Conservation (phyloP, 2,888 invertebrate species). For the Heliconius charithonia region DNA sequence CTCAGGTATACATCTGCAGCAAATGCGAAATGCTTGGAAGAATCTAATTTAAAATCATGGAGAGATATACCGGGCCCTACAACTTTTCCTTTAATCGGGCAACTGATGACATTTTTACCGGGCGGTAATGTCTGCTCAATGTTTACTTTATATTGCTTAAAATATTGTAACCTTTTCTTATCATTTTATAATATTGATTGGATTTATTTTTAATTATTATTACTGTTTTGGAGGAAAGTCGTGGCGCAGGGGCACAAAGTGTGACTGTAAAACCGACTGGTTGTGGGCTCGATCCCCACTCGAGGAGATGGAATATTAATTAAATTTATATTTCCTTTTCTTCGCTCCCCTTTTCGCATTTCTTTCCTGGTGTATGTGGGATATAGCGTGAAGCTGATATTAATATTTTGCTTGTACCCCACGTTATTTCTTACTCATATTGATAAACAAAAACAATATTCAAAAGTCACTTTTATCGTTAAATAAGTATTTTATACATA, state of each 20-base stretch:
- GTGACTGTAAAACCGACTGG: no score
- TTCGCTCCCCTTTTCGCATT: no score
- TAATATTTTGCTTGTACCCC: not conserved
- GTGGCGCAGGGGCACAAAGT: no score
- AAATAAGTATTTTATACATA: not conserved
- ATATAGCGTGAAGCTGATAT: no score
- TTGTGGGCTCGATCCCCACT: no score
- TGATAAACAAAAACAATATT: not conserved
- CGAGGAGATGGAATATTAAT: no score
- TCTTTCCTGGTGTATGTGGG: no score
- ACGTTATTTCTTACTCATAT: no score
- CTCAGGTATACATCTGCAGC: slow-evolving; percentile 43
- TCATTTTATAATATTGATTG: not conserved
- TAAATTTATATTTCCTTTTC: no score
- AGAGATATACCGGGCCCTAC: slow-evolving; percentile 78
- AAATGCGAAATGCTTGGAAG: slow-evolving; percentile 32
- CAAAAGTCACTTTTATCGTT: no score
- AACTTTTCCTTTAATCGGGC: slow-evolving; percentile 68
- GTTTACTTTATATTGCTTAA: slow-evolving; percentile 28
- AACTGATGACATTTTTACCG: slow-evolving; percentile 58
- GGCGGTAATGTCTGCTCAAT: slow-evolving; percentile 53
- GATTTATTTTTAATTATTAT: no score
- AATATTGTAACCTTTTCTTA: not conserved
- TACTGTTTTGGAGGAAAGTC: no score
- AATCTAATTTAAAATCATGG: slow-evolving; percentile 57